These are phyloP conservation scores for Allophyes oxyacanthae DNA, from an alignment of 2,888 invertebrate species.

Conservation along the genomic window DNA sequence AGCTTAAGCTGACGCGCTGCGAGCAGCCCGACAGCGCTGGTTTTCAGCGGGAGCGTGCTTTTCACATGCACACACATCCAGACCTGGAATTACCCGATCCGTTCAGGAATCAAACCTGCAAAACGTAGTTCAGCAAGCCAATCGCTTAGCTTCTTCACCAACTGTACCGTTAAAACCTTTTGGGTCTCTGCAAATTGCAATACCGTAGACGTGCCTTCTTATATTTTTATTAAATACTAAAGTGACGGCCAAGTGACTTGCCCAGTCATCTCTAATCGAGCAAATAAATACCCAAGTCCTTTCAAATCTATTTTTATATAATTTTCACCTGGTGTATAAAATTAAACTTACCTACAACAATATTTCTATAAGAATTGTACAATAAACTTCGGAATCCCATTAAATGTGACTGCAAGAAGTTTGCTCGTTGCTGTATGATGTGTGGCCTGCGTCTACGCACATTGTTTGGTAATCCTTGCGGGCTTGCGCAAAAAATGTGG, in stretches of 20 bases:
- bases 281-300: constrained; percentile 16
- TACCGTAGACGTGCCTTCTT: no score
- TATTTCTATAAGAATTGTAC: constrained; percentile 62
- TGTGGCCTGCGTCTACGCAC: constrained; percentile 81
- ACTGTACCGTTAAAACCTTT: no score
- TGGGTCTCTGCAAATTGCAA: no score
- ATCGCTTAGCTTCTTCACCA: no score
- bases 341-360: constrained; percentile 52
- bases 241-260: constrained; percentile 29
- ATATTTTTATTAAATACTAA: constrained; percentile 6
- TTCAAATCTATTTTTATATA: constrained; percentile 41
- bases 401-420: constrained; percentile 80
- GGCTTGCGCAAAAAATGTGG: constrained; percentile 81
- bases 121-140: no score
- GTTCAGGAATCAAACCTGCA: no score
- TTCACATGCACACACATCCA: no score
- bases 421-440: constrained; percentile 75
- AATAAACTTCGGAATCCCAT: constrained; percentile 81
- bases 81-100: no score
- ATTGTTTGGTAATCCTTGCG: constrained; percentile 82
- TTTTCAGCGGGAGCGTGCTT: no score
- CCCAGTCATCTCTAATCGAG: constrained; percentile 15
- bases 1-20: no score
- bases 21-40: no score
- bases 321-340: constrained; percentile 53